Percentiles rank a stretch among this genome's conserved stretches.
These are phyloP conservation scores for Aphaenogaster floridana DNA, from an alignment of 1,140 invertebrate species.

Conservation along the genomic window DNA sequence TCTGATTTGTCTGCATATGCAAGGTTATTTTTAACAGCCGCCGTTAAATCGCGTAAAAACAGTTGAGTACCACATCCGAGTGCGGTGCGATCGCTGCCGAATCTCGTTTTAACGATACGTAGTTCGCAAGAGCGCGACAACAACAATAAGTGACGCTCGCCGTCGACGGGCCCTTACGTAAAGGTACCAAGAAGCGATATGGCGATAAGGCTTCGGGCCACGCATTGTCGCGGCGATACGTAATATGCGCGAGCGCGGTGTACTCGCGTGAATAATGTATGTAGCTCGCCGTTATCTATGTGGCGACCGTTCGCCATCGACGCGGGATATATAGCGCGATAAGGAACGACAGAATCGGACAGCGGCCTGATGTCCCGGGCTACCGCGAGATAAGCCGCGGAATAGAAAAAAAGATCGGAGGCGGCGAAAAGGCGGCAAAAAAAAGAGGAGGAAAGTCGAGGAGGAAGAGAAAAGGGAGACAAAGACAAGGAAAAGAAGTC, in stretches of 20 bases:
- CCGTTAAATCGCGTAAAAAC: constrained; percentile 3
- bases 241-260: constrained; percentile 78
- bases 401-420: constrained; percentile 58
- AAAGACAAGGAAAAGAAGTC: constrained; percentile 45
- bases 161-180: constrained; percentile 77
- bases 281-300: constrained; percentile 77
- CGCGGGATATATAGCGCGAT: constrained; percentile 73
- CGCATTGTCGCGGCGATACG: constrained; percentile 68
- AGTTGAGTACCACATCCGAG: not conserved
- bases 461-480: constrained; percentile 21
- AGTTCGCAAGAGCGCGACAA: constrained; percentile 23
- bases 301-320: constrained; percentile 70
- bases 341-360: constrained; percentile 67
- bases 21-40: not conserved
- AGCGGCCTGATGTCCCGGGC: constrained; percentile 58
- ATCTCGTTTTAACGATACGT: constrained; percentile 29
- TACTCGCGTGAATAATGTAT: constrained; percentile 82
- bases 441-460: constrained; percentile 4
- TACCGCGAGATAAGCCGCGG: constrained; percentile 45
- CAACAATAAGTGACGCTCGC: constrained; percentile 27
- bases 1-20: not conserved
- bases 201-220: constrained; percentile 73
- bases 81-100: not conserved
- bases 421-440: constrained; percentile 26
- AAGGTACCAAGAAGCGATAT: constrained; percentile 80